Base-by-base conservation (phyloP, 2,113 vertebrate genomes). In the Channa argus region DNA sequence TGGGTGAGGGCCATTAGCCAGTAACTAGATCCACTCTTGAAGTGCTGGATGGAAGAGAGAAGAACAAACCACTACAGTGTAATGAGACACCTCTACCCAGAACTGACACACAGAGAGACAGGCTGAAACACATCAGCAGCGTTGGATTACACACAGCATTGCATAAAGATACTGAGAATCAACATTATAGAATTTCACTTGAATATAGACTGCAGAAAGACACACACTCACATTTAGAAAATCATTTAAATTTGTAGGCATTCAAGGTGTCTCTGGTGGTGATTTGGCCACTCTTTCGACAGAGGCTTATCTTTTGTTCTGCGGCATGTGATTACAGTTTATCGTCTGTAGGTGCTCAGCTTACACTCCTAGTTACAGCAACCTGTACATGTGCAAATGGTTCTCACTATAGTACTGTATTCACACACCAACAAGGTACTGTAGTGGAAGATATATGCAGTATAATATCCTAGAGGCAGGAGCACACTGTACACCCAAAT, bases 71-170 rank as follows among this genome's bases (percentile, higher is more conserved):
- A 76, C 62, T 71, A 45, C 72, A 74, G 82, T 10, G 54, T 82
- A 89, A 91, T 87, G 84, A 89, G 84, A 89, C 80, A 82, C 86
- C 74, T 86, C 76, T 52, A 73, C 44, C 36, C 38, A 76, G 58
- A 65, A 55, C 41, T 61, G 69, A 81, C 77, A 36, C 53, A 58
- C 3, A 5, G 49, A 41, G 10, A 71, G 71, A 73, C 52, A 54
- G 61, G 46, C 68, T 3, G 34, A 52, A 69, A 65, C 73, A 66
- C 13, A 61, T 45, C 69, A 41, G 54, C 72, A 59, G 53, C 56
- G 39, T 2, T 60, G 63, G 63, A 52, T 14, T 14, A 38, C 12
- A 62, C 11, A 71, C 34, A 63, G 60, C 0, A 11, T 50, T 1
- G 14, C 34, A 69, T 43, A 64, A 46, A 82, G 44, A 77, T 58